Evolutionary conservation across 1,140 invertebrate genomes (phyloP), one percentile per base, ranked within the genome.

Genomic region (Philotrypesis tridentata): DNA sequence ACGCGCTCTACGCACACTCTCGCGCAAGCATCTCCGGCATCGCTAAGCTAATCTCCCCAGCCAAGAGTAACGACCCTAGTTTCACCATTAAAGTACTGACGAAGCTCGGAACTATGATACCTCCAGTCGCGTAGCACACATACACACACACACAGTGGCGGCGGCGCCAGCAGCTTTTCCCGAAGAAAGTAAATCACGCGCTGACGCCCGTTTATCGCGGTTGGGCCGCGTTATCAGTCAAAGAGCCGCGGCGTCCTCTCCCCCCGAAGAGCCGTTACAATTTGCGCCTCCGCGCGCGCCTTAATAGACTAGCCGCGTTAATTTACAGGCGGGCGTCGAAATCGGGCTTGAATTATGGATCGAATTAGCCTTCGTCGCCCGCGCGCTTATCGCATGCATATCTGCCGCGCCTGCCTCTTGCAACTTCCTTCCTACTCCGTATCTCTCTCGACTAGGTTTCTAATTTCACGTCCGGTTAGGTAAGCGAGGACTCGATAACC

Each of bases 261-360:
- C 84, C 82, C 73, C 21, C 0, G 84, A 37, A n/a, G 83, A 77
- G 83, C 61, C 75, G 85, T 86, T 85, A 85, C 71, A 85, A 84
- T 33, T 79, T 43, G 40, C 77, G 74, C 33, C 9, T 37, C 33
- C 9, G 33, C 85, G 70, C 9, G 33, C 85, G 70, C 85, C 80
- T 85, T 87, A 88, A 88, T 88, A 85, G 84, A 88, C 83, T 85
- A 84, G n/a, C 84, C 85, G 82, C 40, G 74, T 72, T 85, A 88
- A 87, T 87, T 87, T 86, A 85, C 85, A 84, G 84, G 21, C 48
- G 4, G 76, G 83, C 78, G 85, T 63, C 85, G 85, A 87, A 86
- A 87, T 86, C 83, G 82, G 83, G n/a, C 84, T 85, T 88, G 84
- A 87, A 87, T 87, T 86, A 87, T 86, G 84, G 82, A 85, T 86